Percentiles rank a stretch among this genome's conserved stretches.
These are phyloP conservation scores for Hydrocynus forskahlii DNA, from an alignment of 2,797 vertebrate species.

Conservation along the genomic window DNA sequence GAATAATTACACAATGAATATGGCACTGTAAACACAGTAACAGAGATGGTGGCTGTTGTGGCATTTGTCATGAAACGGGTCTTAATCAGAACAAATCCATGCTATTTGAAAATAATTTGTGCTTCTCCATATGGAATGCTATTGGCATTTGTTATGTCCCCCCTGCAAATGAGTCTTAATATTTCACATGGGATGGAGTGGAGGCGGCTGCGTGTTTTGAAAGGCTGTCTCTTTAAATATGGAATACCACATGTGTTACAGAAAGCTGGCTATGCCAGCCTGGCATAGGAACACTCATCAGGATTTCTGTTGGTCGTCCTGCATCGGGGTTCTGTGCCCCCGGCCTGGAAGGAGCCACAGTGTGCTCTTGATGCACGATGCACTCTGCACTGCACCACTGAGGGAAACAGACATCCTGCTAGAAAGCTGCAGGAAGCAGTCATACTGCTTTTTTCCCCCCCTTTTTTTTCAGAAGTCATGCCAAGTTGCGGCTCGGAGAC, in stretches of 20 bases:
- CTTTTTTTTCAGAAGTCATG: slow-evolving; percentile 75
- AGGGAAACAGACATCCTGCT: slow-evolving; percentile 70
- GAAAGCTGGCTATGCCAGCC: slow-evolving; percentile 59
- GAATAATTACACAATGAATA: slow-evolving; percentile 76
- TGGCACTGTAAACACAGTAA: slow-evolving; percentile 76
- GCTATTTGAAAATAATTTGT: slow-evolving; percentile 43
- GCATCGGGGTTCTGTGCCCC: slow-evolving; percentile 68
- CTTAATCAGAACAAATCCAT: slow-evolving; percentile 73
- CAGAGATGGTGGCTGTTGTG: slow-evolving; percentile 72
- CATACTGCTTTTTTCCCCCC: slow-evolving; percentile 30
- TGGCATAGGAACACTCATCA: slow-evolving; percentile 63
- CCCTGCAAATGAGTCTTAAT: slow-evolving; percentile 73
- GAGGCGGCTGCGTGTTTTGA: slow-evolving; percentile 56
- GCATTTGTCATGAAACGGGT: slow-evolving; percentile 76
- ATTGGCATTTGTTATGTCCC: slow-evolving; percentile 50
- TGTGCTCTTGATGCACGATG: slow-evolving; percentile 56
- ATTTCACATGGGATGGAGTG: slow-evolving; percentile 68
- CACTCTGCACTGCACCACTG: slow-evolving; percentile 65
- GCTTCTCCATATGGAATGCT: slow-evolving; percentile 26
- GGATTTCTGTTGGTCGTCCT: slow-evolving; percentile 62
- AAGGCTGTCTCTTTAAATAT: slow-evolving; percentile 47
- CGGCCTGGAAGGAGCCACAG: slow-evolving; percentile 64
- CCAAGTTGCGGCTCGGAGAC: slow-evolving; percentile 79
- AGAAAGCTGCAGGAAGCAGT: slow-evolving; percentile 65
- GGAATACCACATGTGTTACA: slow-evolving; percentile 41